These are phyloP conservation scores for Atta cephalotes DNA, from an alignment of 1,140 invertebrate species.

Conservation along the genomic window DNA sequence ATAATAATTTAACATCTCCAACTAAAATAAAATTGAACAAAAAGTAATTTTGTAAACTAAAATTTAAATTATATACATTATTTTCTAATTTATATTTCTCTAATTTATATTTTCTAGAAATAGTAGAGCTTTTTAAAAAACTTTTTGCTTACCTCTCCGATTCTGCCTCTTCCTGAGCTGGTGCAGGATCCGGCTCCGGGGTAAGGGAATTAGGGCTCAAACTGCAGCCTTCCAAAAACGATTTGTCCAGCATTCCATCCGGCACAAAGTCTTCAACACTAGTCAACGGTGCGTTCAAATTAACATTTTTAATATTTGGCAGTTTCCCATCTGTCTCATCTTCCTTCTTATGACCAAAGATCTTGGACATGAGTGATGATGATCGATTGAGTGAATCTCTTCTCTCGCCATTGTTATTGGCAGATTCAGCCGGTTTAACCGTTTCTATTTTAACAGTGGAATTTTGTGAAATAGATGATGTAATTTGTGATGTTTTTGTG, in stretches of 20 bases:
- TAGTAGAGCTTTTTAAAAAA: background rate
- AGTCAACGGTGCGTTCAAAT: constrained; percentile 80
- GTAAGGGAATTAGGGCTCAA: background rate
- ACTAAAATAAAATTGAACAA: background rate
- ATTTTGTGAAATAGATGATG: constrained; percentile 48
- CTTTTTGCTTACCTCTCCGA: constrained; percentile 87
- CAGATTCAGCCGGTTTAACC: constrained; percentile 62
- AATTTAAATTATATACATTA: background rate
- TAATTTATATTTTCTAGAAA: constrained; percentile 12
- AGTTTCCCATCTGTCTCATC: constrained; percentile 75
- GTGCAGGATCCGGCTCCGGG: constrained; percentile 69
- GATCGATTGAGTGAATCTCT: constrained; percentile 73
- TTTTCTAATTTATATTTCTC: background rate
- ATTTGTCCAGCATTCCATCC: constrained; percentile 92
- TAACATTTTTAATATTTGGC: constrained; percentile 64
- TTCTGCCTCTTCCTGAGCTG: constrained; percentile 85
- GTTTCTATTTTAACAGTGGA: constrained; percentile 50
- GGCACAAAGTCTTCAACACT: constrained; percentile 95
- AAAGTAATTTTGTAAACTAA: background rate
- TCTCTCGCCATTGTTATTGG: constrained; percentile 68
- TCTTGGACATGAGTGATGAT: constrained; percentile 83
- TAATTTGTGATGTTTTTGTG: constrained; percentile 56
- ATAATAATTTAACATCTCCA: background rate
- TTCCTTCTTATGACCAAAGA: constrained; percentile 83
- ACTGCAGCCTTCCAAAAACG: constrained; percentile 93